Base-by-base conservation (phyloP, 2,888 invertebrate genomes). In the Nomada fucata region DNA sequence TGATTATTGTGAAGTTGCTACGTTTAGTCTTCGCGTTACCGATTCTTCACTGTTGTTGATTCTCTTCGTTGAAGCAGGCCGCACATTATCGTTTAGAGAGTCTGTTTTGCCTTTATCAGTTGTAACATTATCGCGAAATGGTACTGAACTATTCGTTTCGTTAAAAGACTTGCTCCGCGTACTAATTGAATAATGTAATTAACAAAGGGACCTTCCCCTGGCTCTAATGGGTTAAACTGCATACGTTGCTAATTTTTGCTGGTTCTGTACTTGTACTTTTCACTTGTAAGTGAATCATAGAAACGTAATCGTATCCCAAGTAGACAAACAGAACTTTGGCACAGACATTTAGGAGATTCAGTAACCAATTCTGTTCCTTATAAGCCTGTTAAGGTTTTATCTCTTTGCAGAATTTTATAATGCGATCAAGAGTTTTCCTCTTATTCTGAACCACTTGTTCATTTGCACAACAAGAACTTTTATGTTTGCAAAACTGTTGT, bases 101-200 rank as follows among this genome's bases (percentile, higher is more conserved):
- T 47, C 61, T 55, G 53, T 64, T 57, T n/a, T 36, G 36, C 53
- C 53, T 79, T 76, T 73, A 79, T 84, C 84, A 73, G 50, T 70
- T 20, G 67, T 60, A 74, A 76, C 50, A 47, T 84, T 84, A 84
- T 86, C 73, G 50, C 47, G 42, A 70, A 57, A 60, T 68, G 63
- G 69, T 47, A 50, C 50, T 20, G 64, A 44, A 53, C 61, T 64
- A 69, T 57, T 36, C 57, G 68, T 60, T 81, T 69, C 67, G 36
- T 57, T 64, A 57, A 73, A 75, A 79, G 52, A 47, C 47, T 63
- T 15, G 29, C 53, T 72, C 26, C 61, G 67, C 68, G 53, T 50
- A 80, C 84, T 89, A 88, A 88, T 88, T 87, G 78, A 79, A 76
- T 88, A 88, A 88, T 89, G 70, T 72, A 84, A 89, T 88, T 88